phyloP scores from a whole-genome alignment of 2,888 invertebrate species.

The Chesias legatella region DNA sequence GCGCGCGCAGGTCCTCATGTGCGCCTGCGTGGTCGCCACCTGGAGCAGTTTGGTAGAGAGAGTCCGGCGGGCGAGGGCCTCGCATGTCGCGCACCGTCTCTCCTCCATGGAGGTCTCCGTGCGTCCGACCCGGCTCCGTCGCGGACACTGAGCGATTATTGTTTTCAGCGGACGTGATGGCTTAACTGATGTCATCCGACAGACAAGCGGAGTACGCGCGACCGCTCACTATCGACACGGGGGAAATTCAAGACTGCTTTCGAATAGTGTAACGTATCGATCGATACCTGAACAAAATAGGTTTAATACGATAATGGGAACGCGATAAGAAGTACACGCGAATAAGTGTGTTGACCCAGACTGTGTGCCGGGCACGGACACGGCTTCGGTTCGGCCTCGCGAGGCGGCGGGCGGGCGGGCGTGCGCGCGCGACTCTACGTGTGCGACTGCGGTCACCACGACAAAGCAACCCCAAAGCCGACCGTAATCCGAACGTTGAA shows the following conservation, averaged over 20 bases:
- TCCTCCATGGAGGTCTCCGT: conserved; percentile 75
- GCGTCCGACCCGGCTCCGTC: conserved; percentile 70
- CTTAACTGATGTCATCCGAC: conserved; percentile 80
- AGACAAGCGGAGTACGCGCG: conserved; percentile 66
- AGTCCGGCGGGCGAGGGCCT: conserved; percentile 69
- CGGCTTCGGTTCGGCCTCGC: conserved; percentile 64
- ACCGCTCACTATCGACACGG: conserved; percentile 61
- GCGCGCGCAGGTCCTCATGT: conserved; percentile 67
- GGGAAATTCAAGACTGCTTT: conserved; percentile 62
- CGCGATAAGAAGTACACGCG: conserved; percentile 76
- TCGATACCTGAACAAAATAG: conserved; percentile 71
- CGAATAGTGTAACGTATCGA: conserved; percentile 54
- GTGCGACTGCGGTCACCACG: conserved; percentile 69
- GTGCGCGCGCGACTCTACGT: conserved; percentile 69
- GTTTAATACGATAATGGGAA: conserved; percentile 75
- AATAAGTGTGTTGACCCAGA: conserved; percentile 75
- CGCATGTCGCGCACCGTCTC: conserved; percentile 71
- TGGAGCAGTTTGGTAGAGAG: conserved; percentile 70
- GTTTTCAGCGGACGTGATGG: conserved; percentile 72
- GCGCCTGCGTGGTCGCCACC: conserved; percentile 76
- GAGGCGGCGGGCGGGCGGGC: conserved; percentile 47
- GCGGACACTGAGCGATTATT: conserved; percentile 74
- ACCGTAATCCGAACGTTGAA: conserved; percentile 68
- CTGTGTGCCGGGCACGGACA: conserved; percentile 54
- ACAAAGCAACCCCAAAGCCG: conserved; percentile 59